These are phyloP conservation scores for Brenthis ino DNA, from an alignment of 2,888 invertebrate species.

Conservation along the genomic window DNA sequence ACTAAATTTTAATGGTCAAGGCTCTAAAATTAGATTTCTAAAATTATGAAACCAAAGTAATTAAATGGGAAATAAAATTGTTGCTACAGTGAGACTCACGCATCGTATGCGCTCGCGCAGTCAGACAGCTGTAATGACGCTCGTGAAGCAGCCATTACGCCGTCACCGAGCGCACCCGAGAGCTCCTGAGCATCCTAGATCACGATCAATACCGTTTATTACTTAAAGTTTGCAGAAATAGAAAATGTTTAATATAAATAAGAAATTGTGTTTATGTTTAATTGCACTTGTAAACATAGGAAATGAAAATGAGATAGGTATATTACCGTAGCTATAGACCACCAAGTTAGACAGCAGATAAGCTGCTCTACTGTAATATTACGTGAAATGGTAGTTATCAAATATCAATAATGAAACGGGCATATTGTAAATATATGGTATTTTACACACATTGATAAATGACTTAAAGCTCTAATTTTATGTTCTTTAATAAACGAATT, in stretches of 20 bases:
- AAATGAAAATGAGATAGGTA: no score
- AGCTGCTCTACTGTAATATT: no score
- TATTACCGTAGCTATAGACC: no score
- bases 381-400: no score
- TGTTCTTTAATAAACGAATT: neutral
- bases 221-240: conserved; percentile 4
- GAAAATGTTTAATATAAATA: neutral
- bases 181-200: conserved; percentile 52
- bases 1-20: neutral
- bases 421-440: no score
- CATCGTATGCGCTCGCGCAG: conserved; percentile 40
- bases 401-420: no score
- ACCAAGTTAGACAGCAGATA: no score
- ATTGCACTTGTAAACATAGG: no score
- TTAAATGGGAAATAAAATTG: conserved; percentile 31
- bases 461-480: no score
- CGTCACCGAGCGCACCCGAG: conserved; percentile 56
- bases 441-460: no score
- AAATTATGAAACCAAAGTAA: conserved; percentile 26
- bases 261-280: no score
- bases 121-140: conserved; percentile 51
- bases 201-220: conserved; percentile 39
- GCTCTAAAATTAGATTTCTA: neutral
- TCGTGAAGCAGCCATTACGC: conserved; percentile 66
- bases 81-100: conserved; percentile 28